Evolutionary conservation across 2,888 invertebrate species (phyloP).

Genomic region (Caprella mutica): DNA sequence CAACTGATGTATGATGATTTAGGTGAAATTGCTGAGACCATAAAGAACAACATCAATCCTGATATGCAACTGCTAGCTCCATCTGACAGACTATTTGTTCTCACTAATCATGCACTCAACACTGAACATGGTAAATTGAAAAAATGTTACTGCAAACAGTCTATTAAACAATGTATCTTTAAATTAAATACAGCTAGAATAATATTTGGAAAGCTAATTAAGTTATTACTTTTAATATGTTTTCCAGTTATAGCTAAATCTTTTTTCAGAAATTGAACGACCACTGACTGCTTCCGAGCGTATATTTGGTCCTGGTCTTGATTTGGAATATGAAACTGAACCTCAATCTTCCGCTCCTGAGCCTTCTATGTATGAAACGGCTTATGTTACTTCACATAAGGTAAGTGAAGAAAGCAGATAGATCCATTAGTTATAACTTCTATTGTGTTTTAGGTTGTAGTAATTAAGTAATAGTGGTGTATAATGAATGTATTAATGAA

Average conservation of each 20-base stretch:
- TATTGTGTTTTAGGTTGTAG: too few species aligned
- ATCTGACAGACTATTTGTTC: constrained; percentile 77
- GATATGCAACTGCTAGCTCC: constrained; percentile 83
- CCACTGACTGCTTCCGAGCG: constrained; percentile 24
- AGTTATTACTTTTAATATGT: constrained; percentile 47
- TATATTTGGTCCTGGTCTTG: constrained; percentile 53
- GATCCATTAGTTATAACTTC: too few species aligned
- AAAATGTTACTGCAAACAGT: background rate
- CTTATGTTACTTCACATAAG: constrained; percentile 94
- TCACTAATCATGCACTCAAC: constrained; percentile 73
- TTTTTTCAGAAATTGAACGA: constrained; percentile 50
- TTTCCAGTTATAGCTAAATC: constrained; percentile 37
- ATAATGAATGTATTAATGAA: too few species aligned
- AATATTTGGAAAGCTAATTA: constrained; percentile 42
- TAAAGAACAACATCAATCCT: constrained; percentile 73
- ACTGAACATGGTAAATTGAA: constrained; percentile 54
- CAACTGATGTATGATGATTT: constrained; percentile 96
- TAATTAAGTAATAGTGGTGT: too few species aligned
- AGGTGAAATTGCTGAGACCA: constrained; percentile 74
- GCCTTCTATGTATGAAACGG: constrained; percentile 94
- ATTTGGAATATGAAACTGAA: constrained; percentile 94
- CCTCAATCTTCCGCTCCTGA: constrained; percentile 86
- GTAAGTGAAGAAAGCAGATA: too few species aligned
- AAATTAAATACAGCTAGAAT: constrained; percentile 23
- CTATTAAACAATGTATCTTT: background rate